These are phyloP conservation scores for Platycnemis pennipes DNA, from an alignment of 2,888 invertebrate species.

Conservation along the genomic window DNA sequence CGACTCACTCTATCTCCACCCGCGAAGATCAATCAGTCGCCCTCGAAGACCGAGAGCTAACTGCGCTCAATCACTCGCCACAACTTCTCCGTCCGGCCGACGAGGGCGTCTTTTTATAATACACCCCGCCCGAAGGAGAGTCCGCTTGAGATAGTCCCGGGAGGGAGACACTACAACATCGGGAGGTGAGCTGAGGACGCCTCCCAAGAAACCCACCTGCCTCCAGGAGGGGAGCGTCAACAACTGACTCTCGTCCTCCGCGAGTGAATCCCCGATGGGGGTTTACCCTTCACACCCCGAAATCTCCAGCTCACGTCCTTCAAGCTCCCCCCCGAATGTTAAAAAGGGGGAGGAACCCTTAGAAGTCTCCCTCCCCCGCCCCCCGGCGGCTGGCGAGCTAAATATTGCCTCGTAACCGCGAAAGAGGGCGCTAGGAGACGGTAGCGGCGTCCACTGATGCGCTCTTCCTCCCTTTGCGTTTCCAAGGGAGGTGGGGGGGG, in stretches of 20 bases:
- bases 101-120: too few species aligned
- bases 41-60: not conserved
- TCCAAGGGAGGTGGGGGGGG: not conserved
- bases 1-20: not conserved
- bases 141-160: not conserved
- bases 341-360: not conserved
- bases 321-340: not conserved
- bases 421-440: not conserved
- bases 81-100: not conserved
- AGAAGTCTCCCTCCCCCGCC: too few species aligned
- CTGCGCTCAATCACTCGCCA: not conserved
- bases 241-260: too few species aligned
- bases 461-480: too few species aligned
- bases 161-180: not conserved
- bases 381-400: not conserved
- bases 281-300: too few species aligned
- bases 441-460: too few species aligned
- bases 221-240: too few species aligned
- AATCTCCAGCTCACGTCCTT: not conserved
- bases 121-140: not conserved
- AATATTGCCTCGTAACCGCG: not conserved
- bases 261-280: too few species aligned
- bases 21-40: not conserved
- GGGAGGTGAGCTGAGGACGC: too few species aligned
- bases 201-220: too few species aligned